Evolutionary conservation across 2,113 vertebrate genomes (phyloP).

Genomic region (Rallus limicola): DNA sequence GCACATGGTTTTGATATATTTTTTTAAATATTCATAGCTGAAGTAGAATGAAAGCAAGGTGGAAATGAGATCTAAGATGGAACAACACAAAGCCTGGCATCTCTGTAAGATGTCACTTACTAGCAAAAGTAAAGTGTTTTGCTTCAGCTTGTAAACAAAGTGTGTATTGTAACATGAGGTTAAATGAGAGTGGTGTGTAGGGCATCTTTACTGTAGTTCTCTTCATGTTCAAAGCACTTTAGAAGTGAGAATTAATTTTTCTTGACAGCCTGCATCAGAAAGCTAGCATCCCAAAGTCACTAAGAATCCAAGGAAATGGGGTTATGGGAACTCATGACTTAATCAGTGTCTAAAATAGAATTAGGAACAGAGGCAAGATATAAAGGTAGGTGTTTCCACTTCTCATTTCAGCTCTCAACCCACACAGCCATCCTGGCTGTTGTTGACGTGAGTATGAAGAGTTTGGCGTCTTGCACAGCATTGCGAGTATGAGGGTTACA

Average conservation of each 20-base stretch:
- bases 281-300: neutral
- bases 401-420: neutral
- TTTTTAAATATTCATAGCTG: neutral
- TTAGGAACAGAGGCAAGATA: neutral
- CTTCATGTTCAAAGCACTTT: neutral
- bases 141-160: neutral
- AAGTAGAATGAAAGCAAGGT: neutral
- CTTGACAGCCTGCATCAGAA: neutral
- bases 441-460: neutral
- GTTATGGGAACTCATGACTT: neutral
- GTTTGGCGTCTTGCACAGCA: neutral
- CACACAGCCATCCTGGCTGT: neutral
- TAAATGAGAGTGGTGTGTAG: neutral
- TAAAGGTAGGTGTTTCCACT: neutral
- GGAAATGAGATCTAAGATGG: neutral
- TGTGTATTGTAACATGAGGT: neutral
- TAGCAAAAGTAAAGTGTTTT: neutral
- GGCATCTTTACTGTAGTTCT: neutral
- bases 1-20: neutral
- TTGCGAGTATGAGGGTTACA: accelerated
- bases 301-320: neutral
- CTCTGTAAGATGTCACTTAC: neutral
- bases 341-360: neutral
- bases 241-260: neutral
- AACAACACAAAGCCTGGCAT: neutral